Percentiles rank a stretch among this genome's conserved stretches.
Conservation (phyloP, 2,888 invertebrate species). For the Tenthredo livida region DNA sequence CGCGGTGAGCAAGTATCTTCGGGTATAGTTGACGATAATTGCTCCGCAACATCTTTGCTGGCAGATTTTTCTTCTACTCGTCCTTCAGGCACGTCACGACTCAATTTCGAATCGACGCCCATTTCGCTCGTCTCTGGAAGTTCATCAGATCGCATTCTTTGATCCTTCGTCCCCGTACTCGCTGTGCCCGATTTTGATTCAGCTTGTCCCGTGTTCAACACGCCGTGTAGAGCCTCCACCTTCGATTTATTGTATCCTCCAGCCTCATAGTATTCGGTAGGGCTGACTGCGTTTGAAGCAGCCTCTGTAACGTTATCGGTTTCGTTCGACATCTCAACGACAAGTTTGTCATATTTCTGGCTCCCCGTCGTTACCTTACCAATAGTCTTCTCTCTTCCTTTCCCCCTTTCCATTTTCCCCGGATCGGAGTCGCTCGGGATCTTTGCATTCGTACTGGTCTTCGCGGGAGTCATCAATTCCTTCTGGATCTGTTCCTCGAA, state of each 20-base stretch:
- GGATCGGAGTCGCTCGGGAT: constrained; percentile 61
- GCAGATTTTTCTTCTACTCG: neutral
- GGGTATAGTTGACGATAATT: neutral
- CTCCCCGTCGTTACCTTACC: neutral
- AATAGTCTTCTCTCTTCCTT: neutral
- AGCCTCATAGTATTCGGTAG: neutral
- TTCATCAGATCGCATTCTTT: neutral
- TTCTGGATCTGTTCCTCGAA: constrained; percentile 83
- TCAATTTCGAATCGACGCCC: neutral
- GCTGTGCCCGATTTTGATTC: neutral
- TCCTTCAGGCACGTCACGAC: neutral
- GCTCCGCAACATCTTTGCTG: neutral
- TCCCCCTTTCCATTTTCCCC: constrained; percentile 59
- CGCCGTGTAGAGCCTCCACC: neutral
- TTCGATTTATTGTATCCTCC: neutral
- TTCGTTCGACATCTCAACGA: neutral
- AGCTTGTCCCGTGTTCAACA: neutral
- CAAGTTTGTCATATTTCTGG: neutral
- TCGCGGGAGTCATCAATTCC: constrained; percentile 76
- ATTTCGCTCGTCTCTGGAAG: neutral
- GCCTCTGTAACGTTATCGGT: neutral
- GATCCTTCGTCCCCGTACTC: neutral
- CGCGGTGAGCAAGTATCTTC: neutral
- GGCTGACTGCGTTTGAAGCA: neutral
- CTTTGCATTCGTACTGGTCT: constrained; percentile 60